Evolutionary conservation across 2,888 invertebrate genomes (phyloP), one percentile per base, ranked within the genome.

Genomic region (Eugnorisma glareosa): DNA sequence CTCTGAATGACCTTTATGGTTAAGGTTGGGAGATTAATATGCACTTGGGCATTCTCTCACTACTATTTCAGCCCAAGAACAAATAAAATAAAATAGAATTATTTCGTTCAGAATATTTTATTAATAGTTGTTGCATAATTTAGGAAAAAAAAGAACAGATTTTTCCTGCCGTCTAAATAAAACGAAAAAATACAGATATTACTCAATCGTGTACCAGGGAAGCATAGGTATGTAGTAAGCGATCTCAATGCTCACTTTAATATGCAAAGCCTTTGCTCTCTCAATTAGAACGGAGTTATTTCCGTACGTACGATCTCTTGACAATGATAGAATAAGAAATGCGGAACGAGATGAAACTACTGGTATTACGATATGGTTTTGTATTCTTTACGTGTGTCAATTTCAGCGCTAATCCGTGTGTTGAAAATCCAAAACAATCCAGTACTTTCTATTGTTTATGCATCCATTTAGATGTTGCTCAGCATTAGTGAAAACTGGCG

Each of bases 261-360:
- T 73, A 81, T 81, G 81, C 78, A 81, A 73, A 70, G 54, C 72
- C 68, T 69, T 69, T 73, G 68, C 57, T 71, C 45, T 81, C 77
- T 73, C 69, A 81, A 81, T 82, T 82, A 82, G 69, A 82, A 61
- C 69, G 45, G 4, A 61, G 48, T 11, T 70, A 67, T 77, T 81
- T 82, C 73, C 77, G 54, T 61, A 70, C 73, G 54, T 54, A 67
- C 69, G 45, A 81, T 81, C 69, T 81, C 68, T 54, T 77, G 67
- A 70, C 81, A 81, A 81, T 73, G 76, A 71, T 11, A 70, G 48
- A 81, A 77, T 81, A 81, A 81, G 69, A 73, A 82, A 81, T 67
- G 81, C 51, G 40, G 66, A 77, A 77, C 37, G 28, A 81, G 37
- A 18, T 31, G 13, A 67, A n/a, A 66, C 45, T 67, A 66, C 31